A percentile compares a stretch with the other conserved stretches of the same genome.
phyloP scores from a whole-genome alignment of 2,888 invertebrate species.

The Dichetophora obliterata region DNA sequence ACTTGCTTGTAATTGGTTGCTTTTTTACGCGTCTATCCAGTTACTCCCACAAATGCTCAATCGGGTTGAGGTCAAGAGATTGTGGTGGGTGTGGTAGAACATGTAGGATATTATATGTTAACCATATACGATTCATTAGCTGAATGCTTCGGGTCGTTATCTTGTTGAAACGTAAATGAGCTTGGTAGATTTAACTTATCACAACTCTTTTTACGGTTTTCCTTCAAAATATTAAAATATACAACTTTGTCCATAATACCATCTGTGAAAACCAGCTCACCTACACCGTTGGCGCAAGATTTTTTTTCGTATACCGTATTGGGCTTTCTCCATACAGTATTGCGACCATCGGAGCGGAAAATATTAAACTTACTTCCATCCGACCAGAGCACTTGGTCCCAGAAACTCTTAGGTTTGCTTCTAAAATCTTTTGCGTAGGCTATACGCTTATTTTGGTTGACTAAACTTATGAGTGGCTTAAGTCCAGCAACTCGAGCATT shows the following conservation, averaged over 20 bases:
- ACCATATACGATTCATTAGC: neutral
- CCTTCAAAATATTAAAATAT: too few species aligned
- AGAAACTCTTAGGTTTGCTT: neutral
- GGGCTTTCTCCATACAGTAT: neutral
- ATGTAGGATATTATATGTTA: neutral
- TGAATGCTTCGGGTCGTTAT: too few species aligned
- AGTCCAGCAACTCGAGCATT: too few species aligned
- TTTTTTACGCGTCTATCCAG: neutral
- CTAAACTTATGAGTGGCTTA: neutral
- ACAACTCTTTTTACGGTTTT: too few species aligned
- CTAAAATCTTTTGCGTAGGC: neutral
- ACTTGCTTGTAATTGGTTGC: neutral
- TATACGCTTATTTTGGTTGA: neutral
- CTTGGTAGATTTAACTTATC: too few species aligned
- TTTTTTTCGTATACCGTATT: neutral
- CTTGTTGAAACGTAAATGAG: too few species aligned
- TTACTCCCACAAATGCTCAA: constrained; percentile 16
- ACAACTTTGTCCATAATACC: too few species aligned
- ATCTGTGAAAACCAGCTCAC: too few species aligned
- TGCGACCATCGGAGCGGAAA: neutral
- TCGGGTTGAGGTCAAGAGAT: neutral
- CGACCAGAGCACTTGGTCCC: neutral
- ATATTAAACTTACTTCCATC: neutral
- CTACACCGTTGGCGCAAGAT: too few species aligned
- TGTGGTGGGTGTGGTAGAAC: neutral